Evolutionary conservation across 1,140 invertebrate species (phyloP), one percentile per base, ranked within the genome.

Genomic region (Drosophila lowei): DNA sequence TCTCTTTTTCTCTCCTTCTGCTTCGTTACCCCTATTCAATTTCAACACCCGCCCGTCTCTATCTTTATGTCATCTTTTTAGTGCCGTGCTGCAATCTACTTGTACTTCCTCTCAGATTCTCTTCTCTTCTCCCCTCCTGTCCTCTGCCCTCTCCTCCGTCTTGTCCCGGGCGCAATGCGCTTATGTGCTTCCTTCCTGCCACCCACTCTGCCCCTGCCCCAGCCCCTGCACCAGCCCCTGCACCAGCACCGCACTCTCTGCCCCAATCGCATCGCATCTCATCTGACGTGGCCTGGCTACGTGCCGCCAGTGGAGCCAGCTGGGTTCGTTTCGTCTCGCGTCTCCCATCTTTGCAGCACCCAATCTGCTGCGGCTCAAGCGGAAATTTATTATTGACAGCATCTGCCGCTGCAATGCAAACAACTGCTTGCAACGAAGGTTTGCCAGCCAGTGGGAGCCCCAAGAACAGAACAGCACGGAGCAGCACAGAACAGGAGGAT

Each of bases 301-400:
- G 73, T 76, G 72, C 73, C 64, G 73, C 65, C 72, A 50, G 62
- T 52, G 41, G 59, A 72, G 58, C 55, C 56, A 72, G 65, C 74
- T 71, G 66, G 49, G 63, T 57, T 57, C 30, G 30, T 3, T 58
- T 42, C 64, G 54, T 68, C 7, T 66, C 76, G 4, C 23, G 23
- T n/a, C n/a, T n/a, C n/a, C n/a, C n/a, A n/a, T n/a, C 23, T 25
- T 25, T 25, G 23, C 68, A 84, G 30, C 34, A 38, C 11, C 34
- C 34, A 90, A 90, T 90, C 83, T 90, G 83, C 88, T 88, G 76
- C 79, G 77, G 83, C 83, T 86, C 79, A 80, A 84, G 73, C 88
- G 88, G 88, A 90, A 90, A 90, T 90, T 90, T 90, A 90, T 88
- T 88, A 90, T 88, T 88, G 83, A 86, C 83, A 86, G 84, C 83